Percentiles rank a stretch among this genome's conserved stretches.
These are phyloP conservation scores for Teleopsis dalmanni DNA, from an alignment of 1,140 invertebrate species.

Conservation along the genomic window DNA sequence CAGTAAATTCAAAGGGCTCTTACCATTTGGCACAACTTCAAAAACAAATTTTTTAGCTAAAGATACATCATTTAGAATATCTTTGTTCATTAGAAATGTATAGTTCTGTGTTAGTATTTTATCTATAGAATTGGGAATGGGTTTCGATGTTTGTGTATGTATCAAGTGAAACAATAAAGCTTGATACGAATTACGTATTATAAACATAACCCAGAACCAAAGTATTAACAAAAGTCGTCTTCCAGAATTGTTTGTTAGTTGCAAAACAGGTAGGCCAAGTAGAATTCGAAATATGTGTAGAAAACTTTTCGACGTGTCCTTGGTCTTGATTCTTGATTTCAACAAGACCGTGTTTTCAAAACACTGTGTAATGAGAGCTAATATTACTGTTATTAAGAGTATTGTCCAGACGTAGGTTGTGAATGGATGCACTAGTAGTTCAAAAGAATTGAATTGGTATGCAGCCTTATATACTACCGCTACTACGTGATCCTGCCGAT, in stretches of 20 bases:
- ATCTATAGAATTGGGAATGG: too few relatives aligned
- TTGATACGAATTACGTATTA: neutral
- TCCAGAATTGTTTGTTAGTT: neutral
- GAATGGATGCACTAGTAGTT: neutral
- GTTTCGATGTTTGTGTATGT: too few relatives aligned
- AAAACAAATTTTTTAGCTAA: too few relatives aligned
- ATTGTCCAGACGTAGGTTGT: neutral
- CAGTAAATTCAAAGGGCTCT: neutral
- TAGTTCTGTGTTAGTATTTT: too few relatives aligned
- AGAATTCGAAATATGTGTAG: neutral
- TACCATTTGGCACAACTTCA: too few relatives aligned
- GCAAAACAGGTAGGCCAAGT: neutral
- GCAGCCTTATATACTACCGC: neutral
- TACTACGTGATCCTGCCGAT: neutral
- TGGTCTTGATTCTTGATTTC: too few relatives aligned
- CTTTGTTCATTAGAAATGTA: too few relatives aligned
- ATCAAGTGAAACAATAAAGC: neutral
- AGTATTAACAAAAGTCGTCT: neutral
- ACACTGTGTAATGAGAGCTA: too few relatives aligned
- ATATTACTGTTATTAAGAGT: too few relatives aligned
- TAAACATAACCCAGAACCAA: neutral
- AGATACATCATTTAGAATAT: too few relatives aligned
- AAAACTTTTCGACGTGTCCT: neutral
- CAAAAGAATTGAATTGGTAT: neutral
- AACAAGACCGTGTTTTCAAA: too few relatives aligned